Evolutionary conservation across 92 coral and sea anemone species (phyloP), one percentile per base, ranked within the genome.

Genomic region (Scolanthus callimorphus): DNA sequence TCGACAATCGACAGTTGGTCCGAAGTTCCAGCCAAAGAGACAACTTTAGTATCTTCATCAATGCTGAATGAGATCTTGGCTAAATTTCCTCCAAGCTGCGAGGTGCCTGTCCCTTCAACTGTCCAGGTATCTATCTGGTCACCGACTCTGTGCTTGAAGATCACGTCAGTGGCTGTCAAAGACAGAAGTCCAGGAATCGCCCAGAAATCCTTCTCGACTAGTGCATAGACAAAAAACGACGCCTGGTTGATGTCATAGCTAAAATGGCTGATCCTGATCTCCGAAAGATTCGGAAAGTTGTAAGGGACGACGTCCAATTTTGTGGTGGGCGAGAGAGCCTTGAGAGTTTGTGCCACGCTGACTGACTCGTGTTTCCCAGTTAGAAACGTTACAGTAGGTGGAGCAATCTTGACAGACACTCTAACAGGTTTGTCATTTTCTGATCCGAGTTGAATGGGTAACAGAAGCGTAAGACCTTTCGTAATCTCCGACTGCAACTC

Each of bases 61-160:
- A 88, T 90, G 27, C 73, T 59, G 28, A 94, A 29, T 1, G 68
- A 53, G 45, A 94, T 44, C 39, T 94, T 78, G 28, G 88, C 67
- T 20, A 69, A 72, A 17, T 79, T 67, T 59, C 89, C 87, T 11
- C 95, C 99, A 20, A 94, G 67, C 34, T 43, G 68, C 1, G 97
- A 79, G 25, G 54, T 22, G 0, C 90, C 86, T 11, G 62, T 41
- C 1, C 90, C 99, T 34, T 77, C 85, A 56, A 94, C 80, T 23
- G 86, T 50, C 95, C 96, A 85, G 12, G 90, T 85, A 63, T 90
- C 80, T 54, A 94, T 69, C 44, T 82, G 84, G 65, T 94, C 97
- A 12, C 90, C 95, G 30, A 94, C 87, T 26, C 74, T 79, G 39
- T 94, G 99, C 3, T 87, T 80, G 46, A 94, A 89, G 6, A 75